phyloP scores from a whole-genome alignment of 2,888 invertebrate genomes.

The Clusia tigrina region DNA sequence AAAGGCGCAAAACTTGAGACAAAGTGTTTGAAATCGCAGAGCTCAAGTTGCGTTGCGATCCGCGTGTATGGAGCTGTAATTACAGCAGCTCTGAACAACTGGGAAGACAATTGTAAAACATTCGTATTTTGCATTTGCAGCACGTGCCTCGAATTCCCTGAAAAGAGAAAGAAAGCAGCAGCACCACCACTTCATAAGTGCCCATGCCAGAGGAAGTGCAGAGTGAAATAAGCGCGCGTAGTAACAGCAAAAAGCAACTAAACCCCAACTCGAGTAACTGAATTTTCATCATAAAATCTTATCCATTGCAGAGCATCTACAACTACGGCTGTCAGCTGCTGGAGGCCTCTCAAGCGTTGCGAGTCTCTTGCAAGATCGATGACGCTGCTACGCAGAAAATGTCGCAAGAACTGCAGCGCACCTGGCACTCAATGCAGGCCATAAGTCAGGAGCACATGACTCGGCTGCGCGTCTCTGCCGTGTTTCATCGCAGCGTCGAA shows the following conservation, averaged over 20 bases:
- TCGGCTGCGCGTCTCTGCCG: constrained; percentile 76
- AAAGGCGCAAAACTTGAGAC: too few relatives aligned
- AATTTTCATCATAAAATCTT: constrained; percentile 5
- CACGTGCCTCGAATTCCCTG: constrained; percentile 30
- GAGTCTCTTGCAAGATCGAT: constrained; percentile 75
- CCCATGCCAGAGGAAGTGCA: not conserved
- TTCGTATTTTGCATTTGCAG: not conserved
- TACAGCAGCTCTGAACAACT: not conserved
- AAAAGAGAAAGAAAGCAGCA: not conserved
- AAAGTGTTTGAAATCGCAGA: not conserved
- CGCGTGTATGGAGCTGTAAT: not conserved
- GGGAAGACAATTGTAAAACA: not conserved
- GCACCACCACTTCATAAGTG: not conserved
- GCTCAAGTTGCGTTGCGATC: not conserved
- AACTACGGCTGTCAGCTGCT: constrained; percentile 82
- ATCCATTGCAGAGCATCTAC: constrained; percentile 73
- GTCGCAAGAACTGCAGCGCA: constrained; percentile 69
- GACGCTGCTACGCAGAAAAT: constrained; percentile 69
- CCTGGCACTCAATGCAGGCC: constrained; percentile 75
- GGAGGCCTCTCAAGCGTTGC: constrained; percentile 75
- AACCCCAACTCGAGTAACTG: not conserved
- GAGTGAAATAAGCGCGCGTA: not conserved
- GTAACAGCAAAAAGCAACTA: not conserved
- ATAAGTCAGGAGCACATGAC: constrained; percentile 81
- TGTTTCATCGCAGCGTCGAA: constrained; percentile 76